Evolutionary conservation across 2,113 vertebrate genomes (phyloP).

Genomic region (Fukomys damarensis): DNA sequence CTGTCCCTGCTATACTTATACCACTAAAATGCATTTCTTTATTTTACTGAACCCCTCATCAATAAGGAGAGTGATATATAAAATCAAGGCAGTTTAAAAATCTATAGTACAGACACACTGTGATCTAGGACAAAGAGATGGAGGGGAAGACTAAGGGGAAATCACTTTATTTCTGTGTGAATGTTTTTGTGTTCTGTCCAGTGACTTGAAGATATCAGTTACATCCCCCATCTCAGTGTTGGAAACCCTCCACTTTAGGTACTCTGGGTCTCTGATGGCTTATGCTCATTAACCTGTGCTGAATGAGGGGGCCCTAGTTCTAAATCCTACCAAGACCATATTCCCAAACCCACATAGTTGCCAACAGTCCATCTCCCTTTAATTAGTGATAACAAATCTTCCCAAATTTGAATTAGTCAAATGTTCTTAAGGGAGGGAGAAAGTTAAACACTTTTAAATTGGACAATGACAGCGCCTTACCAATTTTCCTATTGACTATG

Average conservation of each 20-base stretch:
- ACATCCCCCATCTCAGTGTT: not conserved
- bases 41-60: conserved; percentile 29
- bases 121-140: not conserved
- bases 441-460: conserved; percentile 58
- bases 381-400: conserved; percentile 45
- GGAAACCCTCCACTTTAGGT: not conserved
- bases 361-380: not conserved
- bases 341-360: not conserved
- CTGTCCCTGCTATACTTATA: conserved; percentile 5
- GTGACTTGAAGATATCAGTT: not conserved
- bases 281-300: conserved; percentile 5
- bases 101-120: conserved; percentile 28
- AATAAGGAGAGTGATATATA: conserved; percentile 45
- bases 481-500: conserved; percentile 63
- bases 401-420: conserved; percentile 26
- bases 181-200: conserved; percentile 30
- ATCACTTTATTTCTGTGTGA: not conserved
- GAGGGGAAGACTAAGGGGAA: not conserved
- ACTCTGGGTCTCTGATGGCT: not conserved
- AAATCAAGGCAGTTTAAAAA: conserved; percentile 58
- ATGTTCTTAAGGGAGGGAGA: conserved; percentile 43
- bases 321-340: conserved; percentile 16
- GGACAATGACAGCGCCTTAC: conserved; percentile 51
- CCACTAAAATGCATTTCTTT: conserved; percentile 15
- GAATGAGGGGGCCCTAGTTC: not conserved